phyloP scores from a whole-genome alignment of 2,888 invertebrate species.

The Autographa gamma region DNA sequence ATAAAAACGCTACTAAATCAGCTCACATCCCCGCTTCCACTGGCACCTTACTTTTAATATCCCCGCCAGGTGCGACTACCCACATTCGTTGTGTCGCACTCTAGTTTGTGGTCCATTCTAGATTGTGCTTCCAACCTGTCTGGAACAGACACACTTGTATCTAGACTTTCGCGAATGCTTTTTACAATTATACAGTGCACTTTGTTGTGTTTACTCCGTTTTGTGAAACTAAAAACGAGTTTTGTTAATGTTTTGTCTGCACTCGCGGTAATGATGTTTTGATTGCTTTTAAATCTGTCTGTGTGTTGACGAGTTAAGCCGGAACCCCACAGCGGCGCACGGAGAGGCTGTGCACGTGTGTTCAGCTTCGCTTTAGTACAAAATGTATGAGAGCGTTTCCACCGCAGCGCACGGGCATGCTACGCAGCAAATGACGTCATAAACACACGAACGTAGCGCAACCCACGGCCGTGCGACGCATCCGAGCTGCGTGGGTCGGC shows the following conservation, averaged over 20 bases:
- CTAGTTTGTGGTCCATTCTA: constrained; percentile 20
- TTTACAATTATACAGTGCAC: not conserved
- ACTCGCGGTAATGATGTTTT: not conserved
- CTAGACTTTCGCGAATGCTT: not conserved
- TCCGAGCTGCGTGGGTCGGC: too few species aligned
- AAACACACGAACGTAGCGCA: too few species aligned
- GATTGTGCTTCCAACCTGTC: constrained; percentile 29
- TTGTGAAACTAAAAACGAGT: not conserved
- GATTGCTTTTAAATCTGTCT: not conserved
- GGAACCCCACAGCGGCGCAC: too few species aligned
- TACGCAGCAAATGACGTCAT: too few species aligned
- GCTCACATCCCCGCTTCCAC: constrained; percentile 17
- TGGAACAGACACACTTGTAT: not conserved
- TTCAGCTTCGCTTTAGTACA: too few species aligned
- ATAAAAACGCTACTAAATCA: constrained; percentile 9
- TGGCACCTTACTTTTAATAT: constrained; percentile 22
- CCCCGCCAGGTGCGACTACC: constrained; percentile 18
- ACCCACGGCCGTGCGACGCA: too few species aligned
- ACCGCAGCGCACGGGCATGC: too few species aligned
- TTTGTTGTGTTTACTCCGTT: not conserved
- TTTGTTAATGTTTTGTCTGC: not conserved
- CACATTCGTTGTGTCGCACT: not conserved
- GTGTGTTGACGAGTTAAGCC: too few species aligned
- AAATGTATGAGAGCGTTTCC: too few species aligned
- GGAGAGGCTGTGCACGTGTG: too few species aligned